Evolutionary conservation across 2,797 vertebrate genomes (phyloP), one percentile per base, ranked within the genome.

Genomic region (Gymnoscopelus microlampas): DNA sequence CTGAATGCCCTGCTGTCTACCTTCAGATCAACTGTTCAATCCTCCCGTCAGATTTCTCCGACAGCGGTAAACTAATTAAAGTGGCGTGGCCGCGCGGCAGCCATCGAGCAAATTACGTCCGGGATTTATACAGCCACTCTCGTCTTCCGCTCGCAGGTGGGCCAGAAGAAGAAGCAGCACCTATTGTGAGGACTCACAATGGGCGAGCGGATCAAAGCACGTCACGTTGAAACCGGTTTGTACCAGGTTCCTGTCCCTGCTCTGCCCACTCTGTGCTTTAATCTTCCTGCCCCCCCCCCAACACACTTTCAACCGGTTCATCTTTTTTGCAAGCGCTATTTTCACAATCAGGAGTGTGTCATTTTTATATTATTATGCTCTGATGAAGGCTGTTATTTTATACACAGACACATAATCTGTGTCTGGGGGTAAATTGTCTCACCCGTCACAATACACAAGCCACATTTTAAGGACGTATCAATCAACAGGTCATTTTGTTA

Each of bases 31-130:
- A 81, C 81, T 8, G 11, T 61, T 5, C 76, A 79, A 67, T 77
- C 83, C 76, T 76, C 82, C 74, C 63, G 81, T 74, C 55, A n/a
- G 62, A 80, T 68, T 77, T 79, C 74, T 84, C 79, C 73, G 19
- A 84, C 67, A 68, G 83, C 64, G 71, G 75, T 76, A 82, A 84
- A 88, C 85, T 79, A 74, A 85, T 86, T 79, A 74, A 85, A 87
- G 81, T 69, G 75, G 71, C 48, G 56, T 64, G 74, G 78, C 72
- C 8, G 39, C 39, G 39, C 39, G 39, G 75, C 49, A 71, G 70
- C 77, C 84, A 80, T 87, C 73, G 71, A 79, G 79, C 71, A 85
- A 81, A 88, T 85, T 77, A 82, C 80, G 71, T 75, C 70, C 74
- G 74, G 77, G 80, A 82, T 85, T 84, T 1, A 19, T 86, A 81